Evolutionary conservation across 2,797 vertebrate genomes (phyloP), one percentile per base, ranked within the genome.

Genomic region (Echiichthys vipera): DNA sequence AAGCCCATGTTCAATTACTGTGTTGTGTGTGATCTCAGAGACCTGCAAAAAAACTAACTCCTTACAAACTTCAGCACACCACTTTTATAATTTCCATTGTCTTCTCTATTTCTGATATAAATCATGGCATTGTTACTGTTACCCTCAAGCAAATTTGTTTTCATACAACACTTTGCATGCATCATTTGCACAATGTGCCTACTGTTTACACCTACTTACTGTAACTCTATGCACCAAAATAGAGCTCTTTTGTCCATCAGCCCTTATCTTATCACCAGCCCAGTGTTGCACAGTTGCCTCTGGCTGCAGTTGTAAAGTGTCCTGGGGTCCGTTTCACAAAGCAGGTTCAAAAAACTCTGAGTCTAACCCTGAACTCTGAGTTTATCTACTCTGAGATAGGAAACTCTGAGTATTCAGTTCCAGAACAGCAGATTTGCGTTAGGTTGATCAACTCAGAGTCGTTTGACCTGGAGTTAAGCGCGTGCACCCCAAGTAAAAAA

Each of bases 221-320:
- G 49, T 68, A 65, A 39, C 46, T 36, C 36, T n/a, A 2, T 27
- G 47, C 14, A 39, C 47, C 36, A 42, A 76, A 78, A 69, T 50
- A 55, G 36, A 75, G 56, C 68, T 71, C 7, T 55, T n/a, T 69
- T 68, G 67, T 71, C 73, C 62, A 51, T 80, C 71, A 25, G 49
- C 40, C 39, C 46, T 77, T 45, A 77, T 84, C 58, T 74, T 59
- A 63, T 72, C 66, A 57, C 29, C 3, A 46, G 39, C 46, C 29
- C 56, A 64, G 65, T 49, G 55, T 64, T 42, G 57, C 73, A 73
- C 53, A 32, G 55, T 63, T 71, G 65, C 78, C 67, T 67, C 51
- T 61, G 56, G 80, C 77, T 74, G 37, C 0, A 3, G 66, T 79
- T 88, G n/a, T 64, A 74, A 67, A 83, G 73, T 75, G 66, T 67